Percentiles rank a stretch among this genome's conserved stretches.
phyloP scores from a whole-genome alignment of 2,888 invertebrate genomes.

The Rhagonycha lutea region DNA sequence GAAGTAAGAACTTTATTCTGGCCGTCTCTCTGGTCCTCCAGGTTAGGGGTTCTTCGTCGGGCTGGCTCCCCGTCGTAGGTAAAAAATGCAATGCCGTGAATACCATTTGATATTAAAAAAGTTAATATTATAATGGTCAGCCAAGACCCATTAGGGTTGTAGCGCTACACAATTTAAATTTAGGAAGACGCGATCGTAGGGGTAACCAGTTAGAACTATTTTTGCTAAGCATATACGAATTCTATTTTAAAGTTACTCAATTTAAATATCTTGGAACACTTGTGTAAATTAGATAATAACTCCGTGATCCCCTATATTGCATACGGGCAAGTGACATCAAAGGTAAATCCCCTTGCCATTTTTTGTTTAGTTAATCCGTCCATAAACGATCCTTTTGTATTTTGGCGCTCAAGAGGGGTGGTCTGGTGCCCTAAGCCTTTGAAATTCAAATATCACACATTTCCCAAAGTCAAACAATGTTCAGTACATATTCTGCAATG shows the following conservation, averaged over 20 bases:
- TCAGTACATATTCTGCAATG: neutral
- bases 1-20: too few species aligned
- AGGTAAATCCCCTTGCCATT: constrained; percentile 10
- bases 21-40: too few species aligned
- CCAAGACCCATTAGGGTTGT: too few species aligned
- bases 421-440: constrained; percentile 21
- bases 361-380: constrained; percentile 23
- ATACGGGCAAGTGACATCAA: constrained; percentile 14
- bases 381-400: constrained; percentile 24
- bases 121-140: too few species aligned
- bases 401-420: neutral
- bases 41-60: too few species aligned
- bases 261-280: neutral
- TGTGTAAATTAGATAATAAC: constrained; percentile 6
- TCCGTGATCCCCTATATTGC: constrained; percentile 6
- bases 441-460: constrained; percentile 26
- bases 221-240: neutral
- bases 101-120: too few species aligned
- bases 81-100: too few species aligned
- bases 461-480: constrained; percentile 5
- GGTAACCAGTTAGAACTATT: neutral
- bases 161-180: too few species aligned
- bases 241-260: neutral
- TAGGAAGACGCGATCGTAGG: neutral
- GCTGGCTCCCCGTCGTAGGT: too few species aligned